A percentile compares a stretch with the other conserved stretches of the same genome.
Conservation (phyloP, 1,140 invertebrate genomes). For the Kradibia gibbosae region DNA sequence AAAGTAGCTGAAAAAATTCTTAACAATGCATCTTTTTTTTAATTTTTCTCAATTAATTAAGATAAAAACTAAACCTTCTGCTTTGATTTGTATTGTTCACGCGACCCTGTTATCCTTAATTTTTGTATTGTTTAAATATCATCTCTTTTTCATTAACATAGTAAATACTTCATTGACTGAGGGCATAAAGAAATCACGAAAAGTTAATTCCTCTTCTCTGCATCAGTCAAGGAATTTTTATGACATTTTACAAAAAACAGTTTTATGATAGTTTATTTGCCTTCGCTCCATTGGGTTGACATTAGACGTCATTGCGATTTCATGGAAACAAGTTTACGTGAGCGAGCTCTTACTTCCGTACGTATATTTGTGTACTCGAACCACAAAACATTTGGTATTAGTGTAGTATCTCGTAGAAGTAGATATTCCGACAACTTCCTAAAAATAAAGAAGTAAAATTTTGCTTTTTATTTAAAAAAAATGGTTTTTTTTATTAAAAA, state of each 20-base stretch:
- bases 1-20: slow-evolving; percentile 37
- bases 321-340: slow-evolving; percentile 87
- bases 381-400: slow-evolving; percentile 95
- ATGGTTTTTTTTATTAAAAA: slow-evolving; percentile 12
- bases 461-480: no score
- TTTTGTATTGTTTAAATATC: slow-evolving; percentile 11
- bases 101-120: slow-evolving; percentile 45
- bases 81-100: slow-evolving; percentile 16
- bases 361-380: slow-evolving; percentile 94
- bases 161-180: slow-evolving; percentile 12
- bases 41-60: slow-evolving; percentile 7
- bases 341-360: slow-evolving; percentile 84
- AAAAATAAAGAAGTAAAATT: slow-evolving; percentile 54
- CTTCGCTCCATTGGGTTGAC: slow-evolving; percentile 63
- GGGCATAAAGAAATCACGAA: slow-evolving; percentile 20
- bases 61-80: slow-evolving; percentile 20
- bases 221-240: slow-evolving; percentile 13
- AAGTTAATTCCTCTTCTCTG: slow-evolving; percentile 10
- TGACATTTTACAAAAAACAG: slow-evolving; percentile 10
- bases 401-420: slow-evolving; percentile 89
- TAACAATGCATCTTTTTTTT: slow-evolving; percentile 16
- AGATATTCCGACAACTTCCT: slow-evolving; percentile 91
- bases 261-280: slow-evolving; percentile 56
- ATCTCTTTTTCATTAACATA: slow-evolving; percentile 20
- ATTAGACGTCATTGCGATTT: slow-evolving; percentile 87